A percentile compares a stretch with the other conserved stretches of the same genome.
These are phyloP conservation scores for Sarcophilus harrisii DNA, from an alignment of 2,797 vertebrate species.

Conservation along the genomic window DNA sequence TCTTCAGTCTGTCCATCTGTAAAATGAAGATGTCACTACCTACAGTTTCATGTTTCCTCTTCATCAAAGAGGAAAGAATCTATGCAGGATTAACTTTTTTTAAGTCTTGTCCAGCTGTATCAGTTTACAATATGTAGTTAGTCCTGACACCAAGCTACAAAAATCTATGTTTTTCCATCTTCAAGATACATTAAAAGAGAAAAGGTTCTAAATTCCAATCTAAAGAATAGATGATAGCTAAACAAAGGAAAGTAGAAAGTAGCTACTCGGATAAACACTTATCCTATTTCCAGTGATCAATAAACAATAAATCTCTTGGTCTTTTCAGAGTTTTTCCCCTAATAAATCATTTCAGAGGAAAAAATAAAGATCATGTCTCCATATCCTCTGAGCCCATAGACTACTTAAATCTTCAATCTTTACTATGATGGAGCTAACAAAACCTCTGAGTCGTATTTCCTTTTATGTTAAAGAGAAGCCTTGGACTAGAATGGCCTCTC, in stretches of 20 bases:
- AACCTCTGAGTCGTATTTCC: background rate
- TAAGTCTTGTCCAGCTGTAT: constrained; percentile 66
- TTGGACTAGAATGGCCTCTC: background rate
- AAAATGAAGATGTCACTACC: background rate
- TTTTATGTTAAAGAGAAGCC: background rate
- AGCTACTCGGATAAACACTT: constrained; percentile 65
- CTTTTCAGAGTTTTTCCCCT: constrained; percentile 71
- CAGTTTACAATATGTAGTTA: background rate
- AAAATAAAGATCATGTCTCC: constrained; percentile 41
- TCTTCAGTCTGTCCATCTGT: background rate
- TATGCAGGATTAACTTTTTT: background rate
- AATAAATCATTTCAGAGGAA: constrained; percentile 75
- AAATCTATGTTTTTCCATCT: background rate
- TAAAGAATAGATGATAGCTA: constrained; percentile 73
- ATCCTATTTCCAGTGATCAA: constrained; percentile 77
- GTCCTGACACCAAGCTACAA: background rate
- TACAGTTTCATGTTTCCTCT: background rate
- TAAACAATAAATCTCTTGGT: constrained; percentile 82
- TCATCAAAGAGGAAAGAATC: background rate
- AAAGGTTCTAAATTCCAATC: constrained; percentile 58
- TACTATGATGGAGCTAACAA: background rate
- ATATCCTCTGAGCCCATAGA: background rate
- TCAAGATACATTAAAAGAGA: constrained; percentile 65
- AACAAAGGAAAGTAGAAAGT: constrained; percentile 57
- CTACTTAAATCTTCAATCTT: background rate